A percentile compares a stretch with the other conserved stretches of the same genome.
These are phyloP conservation scores for Macrosiphum euphorbiae DNA, from an alignment of 2,888 invertebrate species.

Conservation along the genomic window DNA sequence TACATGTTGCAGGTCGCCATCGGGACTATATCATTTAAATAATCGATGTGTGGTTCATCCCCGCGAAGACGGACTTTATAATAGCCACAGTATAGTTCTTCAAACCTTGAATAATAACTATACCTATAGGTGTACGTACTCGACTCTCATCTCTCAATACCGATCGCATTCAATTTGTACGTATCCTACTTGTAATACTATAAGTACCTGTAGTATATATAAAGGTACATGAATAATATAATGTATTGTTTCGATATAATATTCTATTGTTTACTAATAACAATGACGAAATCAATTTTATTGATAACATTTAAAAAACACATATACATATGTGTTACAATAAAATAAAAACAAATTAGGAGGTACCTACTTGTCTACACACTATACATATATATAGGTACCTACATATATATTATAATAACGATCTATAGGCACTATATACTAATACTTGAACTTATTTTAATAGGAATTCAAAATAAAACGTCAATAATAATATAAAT, in stretches of 20 bases:
- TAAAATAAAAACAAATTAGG: conserved; percentile 5
- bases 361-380: neutral
- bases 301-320: conserved; percentile 15
- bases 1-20: neutral
- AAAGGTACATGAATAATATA: neutral
- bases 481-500: neutral
- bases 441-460: neutral
- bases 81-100: neutral
- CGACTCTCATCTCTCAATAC: neutral
- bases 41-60: neutral
- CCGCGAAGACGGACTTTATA: neutral
- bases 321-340: neutral
- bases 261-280: conserved; percentile 7
- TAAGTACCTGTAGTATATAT: neutral
- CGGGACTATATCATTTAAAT: neutral
- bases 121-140: neutral
- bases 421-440: neutral
- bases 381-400: too few relatives aligned
- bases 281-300: conserved; percentile 4
- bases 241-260: neutral
- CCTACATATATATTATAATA: neutral
- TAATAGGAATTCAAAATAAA: neutral
- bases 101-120: neutral
- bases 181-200: neutral
- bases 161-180: neutral